Percentiles rank a stretch among this genome's conserved stretches.
phyloP scores from a whole-genome alignment of 2,113 vertebrate species.

The Prinia subflava region DNA sequence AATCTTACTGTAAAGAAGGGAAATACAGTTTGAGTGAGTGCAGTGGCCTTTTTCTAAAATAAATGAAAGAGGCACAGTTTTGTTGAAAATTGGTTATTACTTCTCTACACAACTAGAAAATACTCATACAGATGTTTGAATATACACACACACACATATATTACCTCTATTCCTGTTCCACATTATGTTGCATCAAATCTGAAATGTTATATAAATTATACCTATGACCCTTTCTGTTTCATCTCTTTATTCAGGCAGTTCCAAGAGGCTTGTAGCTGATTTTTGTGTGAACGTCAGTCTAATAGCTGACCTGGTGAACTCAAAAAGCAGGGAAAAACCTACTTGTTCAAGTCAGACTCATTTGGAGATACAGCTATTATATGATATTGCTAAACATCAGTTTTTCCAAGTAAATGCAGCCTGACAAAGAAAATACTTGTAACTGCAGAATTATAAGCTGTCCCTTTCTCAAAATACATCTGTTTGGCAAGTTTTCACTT shows the following conservation, averaged over 20 bases:
- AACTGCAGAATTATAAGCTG: not conserved
- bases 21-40: not conserved
- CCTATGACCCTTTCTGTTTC: not conserved
- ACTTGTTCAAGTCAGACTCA: not conserved
- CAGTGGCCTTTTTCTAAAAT: not conserved
- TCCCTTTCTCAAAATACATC: not conserved
- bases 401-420: not conserved
- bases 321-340: not conserved
- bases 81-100: not conserved
- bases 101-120: not conserved
- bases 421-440: not conserved
- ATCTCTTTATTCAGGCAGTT: not conserved
- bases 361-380: not conserved
- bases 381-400: not conserved
- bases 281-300: slow-evolving; percentile 22
- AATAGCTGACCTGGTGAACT: not conserved
- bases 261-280: not conserved
- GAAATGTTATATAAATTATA: not conserved
- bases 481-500: not conserved
- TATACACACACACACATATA: rapidly evolving
- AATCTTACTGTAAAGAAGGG: not conserved
- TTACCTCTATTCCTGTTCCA: not conserved
- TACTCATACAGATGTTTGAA: not conserved
- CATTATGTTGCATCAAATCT: not conserved
- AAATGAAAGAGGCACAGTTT: not conserved